Evolutionary conservation across 2,113 vertebrate species (phyloP), one percentile per base, ranked within the genome.

Genomic region (Apteryx owenii): DNA sequence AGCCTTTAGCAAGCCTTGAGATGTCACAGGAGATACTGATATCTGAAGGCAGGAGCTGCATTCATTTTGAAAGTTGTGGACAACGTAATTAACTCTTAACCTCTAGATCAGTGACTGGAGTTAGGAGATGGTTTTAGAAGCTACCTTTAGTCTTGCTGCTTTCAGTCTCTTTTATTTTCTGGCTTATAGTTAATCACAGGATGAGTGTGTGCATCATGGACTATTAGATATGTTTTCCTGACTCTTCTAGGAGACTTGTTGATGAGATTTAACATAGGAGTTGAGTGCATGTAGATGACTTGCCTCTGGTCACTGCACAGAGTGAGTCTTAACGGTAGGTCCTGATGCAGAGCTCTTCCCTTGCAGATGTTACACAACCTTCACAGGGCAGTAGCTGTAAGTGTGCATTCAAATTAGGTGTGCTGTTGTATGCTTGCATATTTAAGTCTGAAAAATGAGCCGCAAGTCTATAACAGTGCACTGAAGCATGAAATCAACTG

Each of bases 361-460:
- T 90, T 90, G 82, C 91, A 91, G 93, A 72, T 94, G 85, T 95
- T 95, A 81, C 77, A 95, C 88, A 97, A 85, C 82, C 81, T 90
- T 79, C 69, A 78, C 4, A 23, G 71, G 72, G 82, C 93, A 68
- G 71, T 88, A 91, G 81, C 36, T 94, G 46, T 17, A 23, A 81
- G 40, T 11, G 46, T 78, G 71, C 76, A 76, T 95, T 89, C 88
- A 86, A 21, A 94, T 88, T 66, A 79, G 68, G 46, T 88, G 76
- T 81, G 56, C 73, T 88, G 58, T 44, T 77, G 15, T 53, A 53
- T 54, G 25, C 64, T 73, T 91, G 61, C 61, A 14, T 68, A 61
- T 76, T 90, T 75, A 31, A 1, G 2, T 89, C 71, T 89, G 53
- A 87, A 88, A 92, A 73, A 54, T 46, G 85, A 95, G 70, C 85